Evolutionary conservation across 2,888 invertebrate genomes (phyloP).

Genomic region (Hirtodrosophila cameraria): DNA sequence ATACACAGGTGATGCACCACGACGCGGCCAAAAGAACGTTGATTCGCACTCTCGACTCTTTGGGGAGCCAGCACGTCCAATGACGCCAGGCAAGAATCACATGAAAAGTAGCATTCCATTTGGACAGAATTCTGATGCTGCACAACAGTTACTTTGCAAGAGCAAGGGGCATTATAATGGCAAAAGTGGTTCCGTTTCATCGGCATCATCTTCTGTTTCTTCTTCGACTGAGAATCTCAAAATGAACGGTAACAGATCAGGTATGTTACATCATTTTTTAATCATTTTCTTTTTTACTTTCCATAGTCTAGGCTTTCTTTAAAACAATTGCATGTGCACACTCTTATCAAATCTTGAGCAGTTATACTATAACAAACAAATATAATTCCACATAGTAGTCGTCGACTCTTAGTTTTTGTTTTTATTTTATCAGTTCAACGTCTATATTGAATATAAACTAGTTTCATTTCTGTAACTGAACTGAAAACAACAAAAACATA

Average conservation of each 20-base stretch:
- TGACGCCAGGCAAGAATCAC: conserved; percentile 85
- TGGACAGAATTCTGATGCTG: conserved; percentile 82
- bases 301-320: background rate
- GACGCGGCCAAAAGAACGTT: conserved; percentile 83
- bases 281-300: no score
- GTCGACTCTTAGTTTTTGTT: background rate
- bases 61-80: conserved; percentile 85
- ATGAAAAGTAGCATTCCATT: conserved; percentile 86
- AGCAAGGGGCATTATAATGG: conserved; percentile 80
- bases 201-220: conserved; percentile 82
- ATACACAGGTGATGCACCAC: conserved; percentile 81
- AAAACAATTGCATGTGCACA: no score
- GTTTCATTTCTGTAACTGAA: background rate
- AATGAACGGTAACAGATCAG: conserved; percentile 82
- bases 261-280: conserved; percentile 50
- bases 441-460: background rate
- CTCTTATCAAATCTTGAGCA: no score
- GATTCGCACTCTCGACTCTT: conserved; percentile 86
- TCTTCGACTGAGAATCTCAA: conserved; percentile 83
- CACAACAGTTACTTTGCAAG: conserved; percentile 75
- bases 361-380: no score
- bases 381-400: conserved; percentile 1
- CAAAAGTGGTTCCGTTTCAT: conserved; percentile 82
- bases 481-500: background rate
- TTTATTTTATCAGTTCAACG: background rate